Conservation (phyloP, 2,888 invertebrate genomes). For the Oscheius myriophilus region DNA sequence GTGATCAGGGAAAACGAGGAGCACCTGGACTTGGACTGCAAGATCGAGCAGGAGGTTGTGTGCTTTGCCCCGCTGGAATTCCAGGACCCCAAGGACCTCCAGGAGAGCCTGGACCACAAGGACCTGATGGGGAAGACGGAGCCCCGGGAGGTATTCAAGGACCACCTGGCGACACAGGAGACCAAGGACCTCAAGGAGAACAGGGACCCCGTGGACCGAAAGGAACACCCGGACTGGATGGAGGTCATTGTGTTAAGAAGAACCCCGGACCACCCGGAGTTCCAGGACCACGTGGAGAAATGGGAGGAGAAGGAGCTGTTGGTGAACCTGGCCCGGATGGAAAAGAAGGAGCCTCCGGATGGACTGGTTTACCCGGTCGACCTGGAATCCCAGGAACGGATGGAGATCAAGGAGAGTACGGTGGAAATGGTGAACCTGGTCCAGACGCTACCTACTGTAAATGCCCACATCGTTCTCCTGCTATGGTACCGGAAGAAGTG, state of each 20-base stretch:
- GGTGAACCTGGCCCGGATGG: conserved; percentile 9
- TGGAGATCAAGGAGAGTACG: conserved; percentile 18
- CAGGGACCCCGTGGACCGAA: not conserved
- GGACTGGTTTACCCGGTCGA: conserved; percentile 3
- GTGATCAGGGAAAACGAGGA: not conserved
- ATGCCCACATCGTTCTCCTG: conserved; percentile 9
- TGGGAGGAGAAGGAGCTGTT: not conserved
- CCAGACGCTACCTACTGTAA: conserved; percentile 17
- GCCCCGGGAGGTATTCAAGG: conserved; percentile 15
- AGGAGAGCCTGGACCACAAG: conserved; percentile 10
- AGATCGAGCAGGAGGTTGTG: conserved; percentile 20
- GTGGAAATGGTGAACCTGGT: conserved; percentile 12
- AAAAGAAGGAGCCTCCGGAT: conserved; percentile 5
- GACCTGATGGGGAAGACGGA: conserved; percentile 1
- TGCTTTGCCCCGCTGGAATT: conserved; percentile 20
- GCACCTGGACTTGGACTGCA: conserved; percentile 18
- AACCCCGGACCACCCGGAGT: conserved; percentile 15
- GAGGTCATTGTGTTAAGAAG: conserved; percentile 14
- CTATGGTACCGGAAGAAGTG: conserved; percentile 5
- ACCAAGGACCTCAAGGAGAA: not conserved
- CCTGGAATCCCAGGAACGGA: conserved; percentile 15
- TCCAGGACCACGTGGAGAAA: conserved; percentile 9
- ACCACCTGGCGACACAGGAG: conserved; percentile 11
- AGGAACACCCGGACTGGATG: conserved; percentile 16
- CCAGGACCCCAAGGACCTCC: conserved; percentile 2